Percentiles rank a stretch among this genome's conserved stretches.
phyloP scores from a whole-genome alignment of 2,797 vertebrate genomes.

The Astyanax mexicanus region DNA sequence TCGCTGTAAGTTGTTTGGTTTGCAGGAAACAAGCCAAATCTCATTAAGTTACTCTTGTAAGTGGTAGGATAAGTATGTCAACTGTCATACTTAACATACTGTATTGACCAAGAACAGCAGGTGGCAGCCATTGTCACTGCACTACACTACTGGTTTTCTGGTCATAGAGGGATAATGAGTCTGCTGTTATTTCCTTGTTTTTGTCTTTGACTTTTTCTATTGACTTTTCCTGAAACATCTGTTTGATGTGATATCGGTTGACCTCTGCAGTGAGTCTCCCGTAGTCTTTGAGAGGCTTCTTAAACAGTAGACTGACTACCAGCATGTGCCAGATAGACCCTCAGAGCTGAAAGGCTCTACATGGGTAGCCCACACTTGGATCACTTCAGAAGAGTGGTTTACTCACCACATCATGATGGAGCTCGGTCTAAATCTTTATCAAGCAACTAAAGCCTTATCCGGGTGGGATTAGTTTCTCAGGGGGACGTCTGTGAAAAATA shows the following conservation, averaged over 20 bases:
- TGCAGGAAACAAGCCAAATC: constrained; percentile 18
- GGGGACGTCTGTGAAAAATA: too few species aligned
- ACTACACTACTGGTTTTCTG: constrained; percentile 19
- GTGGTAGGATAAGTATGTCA: constrained; percentile 3
- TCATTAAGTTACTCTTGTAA: constrained; percentile 4
- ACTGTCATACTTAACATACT: constrained; percentile 13
- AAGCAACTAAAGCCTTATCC: too few species aligned
- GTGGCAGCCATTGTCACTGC: not conserved
- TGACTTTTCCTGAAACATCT: not conserved
- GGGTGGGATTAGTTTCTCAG: too few species aligned
- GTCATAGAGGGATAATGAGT: not conserved
- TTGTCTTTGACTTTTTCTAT: constrained; percentile 7
- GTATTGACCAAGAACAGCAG: constrained; percentile 9
- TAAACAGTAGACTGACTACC: not conserved
- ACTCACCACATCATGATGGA: constrained; percentile 3
- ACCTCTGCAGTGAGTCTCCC: not conserved
- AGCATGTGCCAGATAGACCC: constrained; percentile 13
- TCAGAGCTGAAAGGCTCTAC: not conserved
- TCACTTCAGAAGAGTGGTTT: constrained; percentile 7
- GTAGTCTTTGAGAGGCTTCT: constrained; percentile 4
- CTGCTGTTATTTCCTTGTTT: constrained; percentile 15
- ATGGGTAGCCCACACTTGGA: not conserved
- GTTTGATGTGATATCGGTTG: not conserved
- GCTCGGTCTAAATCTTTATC: not conserved
- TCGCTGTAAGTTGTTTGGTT: constrained; percentile 22